Base-by-base conservation (phyloP, 2,797 vertebrate genomes). In the Darevskia nairensis region DNA sequence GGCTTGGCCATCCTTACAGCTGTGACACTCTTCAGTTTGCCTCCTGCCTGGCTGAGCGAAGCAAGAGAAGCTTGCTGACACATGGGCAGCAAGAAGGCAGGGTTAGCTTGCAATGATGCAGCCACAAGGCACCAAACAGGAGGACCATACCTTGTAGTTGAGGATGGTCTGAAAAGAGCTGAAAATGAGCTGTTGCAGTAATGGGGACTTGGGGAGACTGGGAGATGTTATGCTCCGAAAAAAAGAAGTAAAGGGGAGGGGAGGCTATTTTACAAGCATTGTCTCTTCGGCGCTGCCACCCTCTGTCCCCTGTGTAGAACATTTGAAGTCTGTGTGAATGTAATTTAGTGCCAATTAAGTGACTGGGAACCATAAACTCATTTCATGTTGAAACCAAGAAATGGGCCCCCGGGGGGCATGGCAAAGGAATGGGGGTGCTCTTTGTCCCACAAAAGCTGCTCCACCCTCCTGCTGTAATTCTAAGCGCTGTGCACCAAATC, bases 301-400 rank as follows among this genome's bases (percentile, higher is more conserved):
- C 86, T 90, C 91, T 68, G 78, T 95, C 93, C 90, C 91, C 81
- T 85, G 91, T 0, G 13, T 87, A 86, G 91, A 77, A 91, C 92
- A 91, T 90, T 91, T 87, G 88, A 93, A 0, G 23, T 92, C 93
- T 94, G 89, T 86, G 89, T 87, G 91, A 94, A 85, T 75, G 44
- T 92, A 93, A 95, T 94, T 91, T 91, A 94, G 77, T 93, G 93
- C 92, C 94, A 92, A 91, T 94, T 93, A 95, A 92, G 90, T 89
- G 93, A 96, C 92, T 92, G 90, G 93, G 92, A 96, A 82, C 92
- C 91, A 92, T 91, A 91, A 91, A 90, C 78, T 94, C 87, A 78
- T 94, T 96, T 94, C 89, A 94, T 93, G 95, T 85, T 90, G 91
- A 91, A 95, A 89, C 89, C 92, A 93, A 85, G 86, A 94, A 95